Base-by-base conservation (phyloP, 2,888 invertebrate genomes). In the Unio delphinus region DNA sequence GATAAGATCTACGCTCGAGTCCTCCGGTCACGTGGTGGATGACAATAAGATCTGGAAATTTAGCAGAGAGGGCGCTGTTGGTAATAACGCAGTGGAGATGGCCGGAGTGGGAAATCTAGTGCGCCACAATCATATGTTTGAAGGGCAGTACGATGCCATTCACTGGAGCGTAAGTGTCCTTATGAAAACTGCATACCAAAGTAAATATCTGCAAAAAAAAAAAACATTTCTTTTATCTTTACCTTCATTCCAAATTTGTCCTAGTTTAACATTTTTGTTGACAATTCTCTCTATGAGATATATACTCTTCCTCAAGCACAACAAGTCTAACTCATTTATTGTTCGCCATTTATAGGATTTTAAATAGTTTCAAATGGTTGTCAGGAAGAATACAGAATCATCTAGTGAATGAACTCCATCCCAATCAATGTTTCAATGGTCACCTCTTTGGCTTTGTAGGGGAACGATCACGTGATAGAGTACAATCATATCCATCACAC, bases 381-480 rank as follows among this genome's bases (percentile, higher is more conserved):
- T 15, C 15, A 15, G 3, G 15, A 45, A 45, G 4, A 45, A 4
- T 45, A 4, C 45, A 45, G 3, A 45, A 3, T 0, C 15, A 4
- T 45, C 15, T 0, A 45, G 1, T 15, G 15, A 45, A 45, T 45
- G 3, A 45, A 45, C 15, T 45, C 11, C 45, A 4, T 45, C 45
- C 11, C 1, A 45, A 11, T 30, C 3, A 45, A 45, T 15, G 15
- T 45, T 45, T 15, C 6, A 45, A 4, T 45, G 15, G 11, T 45
- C 45, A 45, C 45, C 45, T 45, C 67, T 62, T 34, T 34, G 23
- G 23, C 30, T 45, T 45, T 45, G 3, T 34, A 82, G 81, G 83
- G 83, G 8, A 84, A 84, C 64, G 80, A 84, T 64, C 80, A 81
- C 63, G 61, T 79, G 15, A 80, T 84, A 55, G 80, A 81, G 63